Conservation (phyloP, 2,797 vertebrate species). For the Eidolon dupreanum region DNA sequence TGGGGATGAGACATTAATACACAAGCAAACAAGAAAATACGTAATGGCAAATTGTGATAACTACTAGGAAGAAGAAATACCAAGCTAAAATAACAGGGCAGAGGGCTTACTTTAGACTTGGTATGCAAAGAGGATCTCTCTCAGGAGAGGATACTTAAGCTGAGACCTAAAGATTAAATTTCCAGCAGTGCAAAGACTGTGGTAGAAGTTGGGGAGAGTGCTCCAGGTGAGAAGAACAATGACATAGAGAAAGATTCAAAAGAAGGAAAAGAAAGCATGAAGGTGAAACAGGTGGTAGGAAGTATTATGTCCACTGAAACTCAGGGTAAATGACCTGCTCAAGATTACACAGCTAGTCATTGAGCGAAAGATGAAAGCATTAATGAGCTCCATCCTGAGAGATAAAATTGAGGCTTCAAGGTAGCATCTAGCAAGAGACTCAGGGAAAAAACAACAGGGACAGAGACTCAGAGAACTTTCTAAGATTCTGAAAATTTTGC, state of each 20-base stretch:
- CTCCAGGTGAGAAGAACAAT: neutral
- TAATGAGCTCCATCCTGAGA: neutral
- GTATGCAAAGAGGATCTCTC: neutral
- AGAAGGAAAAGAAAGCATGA: neutral
- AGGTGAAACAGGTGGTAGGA: neutral
- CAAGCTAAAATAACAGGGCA: neutral
- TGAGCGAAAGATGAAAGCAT: neutral
- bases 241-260: neutral
- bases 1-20: neutral
- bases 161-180: neutral
- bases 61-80: neutral
- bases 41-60: neutral
- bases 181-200: neutral
- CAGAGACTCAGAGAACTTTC: neutral
- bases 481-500: neutral
- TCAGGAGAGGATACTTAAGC: neutral
- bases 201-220: neutral
- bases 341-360: neutral
- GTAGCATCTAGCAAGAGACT: neutral
- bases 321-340: neutral
- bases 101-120: neutral
- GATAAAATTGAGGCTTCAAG: neutral
- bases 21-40: neutral
- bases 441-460: neutral
- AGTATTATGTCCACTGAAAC: neutral